Conservation (phyloP, 2,888 invertebrate genomes). For the Dicranocentrus wangi region DNA sequence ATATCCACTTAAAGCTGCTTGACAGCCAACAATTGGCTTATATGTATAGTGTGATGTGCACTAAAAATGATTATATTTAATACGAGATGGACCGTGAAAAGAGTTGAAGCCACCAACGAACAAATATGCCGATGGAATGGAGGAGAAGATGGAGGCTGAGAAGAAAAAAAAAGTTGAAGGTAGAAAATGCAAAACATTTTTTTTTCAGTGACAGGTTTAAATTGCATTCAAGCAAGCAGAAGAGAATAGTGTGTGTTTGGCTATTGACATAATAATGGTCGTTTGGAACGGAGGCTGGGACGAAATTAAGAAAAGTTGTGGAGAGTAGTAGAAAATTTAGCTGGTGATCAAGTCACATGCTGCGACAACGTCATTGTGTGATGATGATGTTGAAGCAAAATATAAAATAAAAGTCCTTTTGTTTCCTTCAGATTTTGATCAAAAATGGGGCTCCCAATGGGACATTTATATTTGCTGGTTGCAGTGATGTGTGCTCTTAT, state of each 20-base stretch:
- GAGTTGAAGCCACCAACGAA: constrained; percentile 52
- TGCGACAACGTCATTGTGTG: too few relatives aligned
- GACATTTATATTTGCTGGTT: too few relatives aligned
- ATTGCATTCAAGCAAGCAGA: not conserved
- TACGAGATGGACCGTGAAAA: constrained; percentile 38
- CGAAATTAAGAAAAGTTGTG: constrained; percentile 10
- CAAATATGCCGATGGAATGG: constrained; percentile 3
- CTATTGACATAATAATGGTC: not conserved
- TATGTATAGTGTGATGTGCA: constrained; percentile 18
- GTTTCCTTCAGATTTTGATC: constrained; percentile 39
- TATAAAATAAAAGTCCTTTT: too few relatives aligned
- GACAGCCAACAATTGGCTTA: too few relatives aligned
- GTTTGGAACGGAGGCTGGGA: too few relatives aligned
- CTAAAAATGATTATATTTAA: constrained; percentile 54
- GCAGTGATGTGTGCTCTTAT: too few relatives aligned
- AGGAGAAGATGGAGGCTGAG: not conserved
- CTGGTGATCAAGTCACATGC: too few relatives aligned
- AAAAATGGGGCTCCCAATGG: constrained; percentile 4
- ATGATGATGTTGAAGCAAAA: too few relatives aligned
- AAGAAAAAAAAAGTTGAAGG: not conserved
- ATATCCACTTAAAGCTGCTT: too few relatives aligned
- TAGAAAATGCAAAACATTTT: constrained; percentile 18
- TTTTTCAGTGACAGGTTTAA: constrained; percentile 39
- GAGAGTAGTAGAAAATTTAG: too few relatives aligned
- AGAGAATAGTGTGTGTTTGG: not conserved